Percentiles rank a stretch among this genome's conserved stretches.
Evolutionary conservation across 2,797 vertebrate species (phyloP).

Genomic region (Gymnopithys bicolor): DNA sequence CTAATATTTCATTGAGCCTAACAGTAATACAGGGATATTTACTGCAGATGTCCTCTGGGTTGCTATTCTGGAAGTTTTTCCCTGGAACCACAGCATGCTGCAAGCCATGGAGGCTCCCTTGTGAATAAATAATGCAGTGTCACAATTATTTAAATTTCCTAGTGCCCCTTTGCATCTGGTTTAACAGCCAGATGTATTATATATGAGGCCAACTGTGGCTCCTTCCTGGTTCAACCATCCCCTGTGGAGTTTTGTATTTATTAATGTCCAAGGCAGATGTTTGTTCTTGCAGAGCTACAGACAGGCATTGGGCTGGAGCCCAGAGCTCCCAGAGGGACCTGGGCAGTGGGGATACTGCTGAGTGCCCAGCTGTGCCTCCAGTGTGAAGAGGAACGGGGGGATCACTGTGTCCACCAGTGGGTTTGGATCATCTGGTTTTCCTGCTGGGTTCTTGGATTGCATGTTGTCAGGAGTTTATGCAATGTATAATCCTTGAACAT

Average conservation of each 20-base stretch:
- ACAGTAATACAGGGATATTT: background rate
- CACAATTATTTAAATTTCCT: background rate
- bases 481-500: background rate
- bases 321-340: background rate
- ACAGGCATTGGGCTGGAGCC: background rate
- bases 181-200: background rate
- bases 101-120: background rate
- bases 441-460: background rate
- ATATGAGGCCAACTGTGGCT: background rate
- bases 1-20: background rate
- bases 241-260: background rate
- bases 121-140: background rate
- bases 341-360: background rate
- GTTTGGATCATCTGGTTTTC: background rate
- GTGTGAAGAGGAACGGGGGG: fast-evolving
- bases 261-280: background rate
- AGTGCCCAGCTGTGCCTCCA: background rate
- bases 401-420: background rate
- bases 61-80: background rate
- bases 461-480: background rate
- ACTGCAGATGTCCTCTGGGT: background rate
- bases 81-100: background rate
- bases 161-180: background rate
- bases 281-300: fast-evolving
- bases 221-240: background rate